Conservation (phyloP, 2,888 invertebrate genomes). For the Ellobium chinense region DNA sequence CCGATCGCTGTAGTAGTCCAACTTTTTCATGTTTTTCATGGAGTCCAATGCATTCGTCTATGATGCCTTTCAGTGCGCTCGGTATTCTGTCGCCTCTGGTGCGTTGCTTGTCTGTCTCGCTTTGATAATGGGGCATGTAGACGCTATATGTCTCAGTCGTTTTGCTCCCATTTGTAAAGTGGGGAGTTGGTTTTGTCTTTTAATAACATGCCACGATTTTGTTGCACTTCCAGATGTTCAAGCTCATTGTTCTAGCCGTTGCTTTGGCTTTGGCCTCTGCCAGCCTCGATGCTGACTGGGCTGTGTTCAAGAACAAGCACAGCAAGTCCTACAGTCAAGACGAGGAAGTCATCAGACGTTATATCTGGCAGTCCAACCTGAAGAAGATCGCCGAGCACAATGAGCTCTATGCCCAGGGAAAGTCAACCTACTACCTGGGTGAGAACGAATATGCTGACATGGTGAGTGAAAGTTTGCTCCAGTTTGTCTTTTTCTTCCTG, state of each 20-base stretch:
- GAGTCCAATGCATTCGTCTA: no score
- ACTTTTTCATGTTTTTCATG: no score
- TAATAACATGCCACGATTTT: no score
- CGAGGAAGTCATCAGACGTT: slow-evolving; percentile 52
- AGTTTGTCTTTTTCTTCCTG: no score
- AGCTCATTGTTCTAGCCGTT: not conserved
- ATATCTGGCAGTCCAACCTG: slow-evolving; percentile 65
- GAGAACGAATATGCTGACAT: slow-evolving; percentile 79
- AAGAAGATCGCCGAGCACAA: slow-evolving; percentile 55
- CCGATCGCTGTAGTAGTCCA: no score
- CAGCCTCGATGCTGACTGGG: slow-evolving; percentile 7
- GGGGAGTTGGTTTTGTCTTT: no score
- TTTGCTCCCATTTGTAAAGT: no score
- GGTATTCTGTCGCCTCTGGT: no score
- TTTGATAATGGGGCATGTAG: no score
- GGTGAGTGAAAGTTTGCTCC: slow-evolving; percentile 81
- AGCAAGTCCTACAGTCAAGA: slow-evolving; percentile 7
- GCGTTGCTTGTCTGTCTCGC: no score
- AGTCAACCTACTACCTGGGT: slow-evolving; percentile 62
- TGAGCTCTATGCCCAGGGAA: slow-evolving; percentile 64
- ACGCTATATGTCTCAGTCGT: no score
- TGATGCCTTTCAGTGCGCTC: no score
- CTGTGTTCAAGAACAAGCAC: not conserved
- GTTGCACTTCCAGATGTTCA: slow-evolving; percentile 16
- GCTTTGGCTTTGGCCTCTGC: not conserved